A percentile compares a stretch with the other conserved stretches of the same genome.
Conservation (phyloP, 2,113 vertebrate genomes). For the Hypanus sabinus region DNA sequence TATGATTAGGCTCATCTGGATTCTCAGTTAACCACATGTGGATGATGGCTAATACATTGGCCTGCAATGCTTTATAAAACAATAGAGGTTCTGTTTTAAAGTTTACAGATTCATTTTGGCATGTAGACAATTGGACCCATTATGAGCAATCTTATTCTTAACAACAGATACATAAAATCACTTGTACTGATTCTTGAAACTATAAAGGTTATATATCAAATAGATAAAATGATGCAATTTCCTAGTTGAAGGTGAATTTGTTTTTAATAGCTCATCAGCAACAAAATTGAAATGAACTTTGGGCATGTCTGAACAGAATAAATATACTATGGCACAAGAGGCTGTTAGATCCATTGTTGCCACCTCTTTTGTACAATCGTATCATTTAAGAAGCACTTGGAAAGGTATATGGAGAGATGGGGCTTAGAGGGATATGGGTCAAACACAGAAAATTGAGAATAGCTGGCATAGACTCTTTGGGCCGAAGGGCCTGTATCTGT, state of each 20-base stretch:
- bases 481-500: too few species aligned
- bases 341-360: too few species aligned
- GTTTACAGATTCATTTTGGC: background rate
- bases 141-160: background rate
- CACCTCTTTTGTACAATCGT: too few species aligned
- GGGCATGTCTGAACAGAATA: background rate
- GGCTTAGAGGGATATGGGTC: too few species aligned
- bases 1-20: too few species aligned
- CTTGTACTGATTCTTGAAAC: background rate
- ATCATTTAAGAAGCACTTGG: too few species aligned
- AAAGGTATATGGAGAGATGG: too few species aligned
- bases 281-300: background rate
- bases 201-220: background rate
- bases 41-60: background rate
- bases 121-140: background rate
- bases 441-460: too few species aligned
- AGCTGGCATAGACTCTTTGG: too few species aligned
- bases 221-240: background rate
- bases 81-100: background rate
- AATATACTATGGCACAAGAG: too few species aligned
- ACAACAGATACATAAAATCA: background rate
- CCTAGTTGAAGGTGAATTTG: background rate
- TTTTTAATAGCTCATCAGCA: background rate
- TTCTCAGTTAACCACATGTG: too few species aligned
- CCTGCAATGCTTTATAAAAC: background rate